Percentiles rank a stretch among this genome's conserved stretches.
Evolutionary conservation across 2,797 vertebrate genomes (phyloP).

Genomic region (Micrastur ruficollis): DNA sequence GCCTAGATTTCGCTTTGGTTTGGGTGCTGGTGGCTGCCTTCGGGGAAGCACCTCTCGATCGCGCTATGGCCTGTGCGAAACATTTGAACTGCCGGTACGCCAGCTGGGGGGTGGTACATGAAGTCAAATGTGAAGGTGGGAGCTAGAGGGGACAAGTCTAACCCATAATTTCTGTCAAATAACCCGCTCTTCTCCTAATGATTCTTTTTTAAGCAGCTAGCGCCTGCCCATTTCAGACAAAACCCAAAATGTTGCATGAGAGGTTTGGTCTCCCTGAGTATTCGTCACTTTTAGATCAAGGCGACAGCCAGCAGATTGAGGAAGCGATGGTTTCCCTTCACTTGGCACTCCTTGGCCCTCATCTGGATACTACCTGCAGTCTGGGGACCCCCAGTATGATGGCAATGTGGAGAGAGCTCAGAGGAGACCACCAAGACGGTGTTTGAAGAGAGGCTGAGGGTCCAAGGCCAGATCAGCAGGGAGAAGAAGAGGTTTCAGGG

Average conservation of each 20-base stretch:
- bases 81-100: not conserved
- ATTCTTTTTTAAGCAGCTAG: not conserved
- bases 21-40: not conserved
- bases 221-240: not conserved
- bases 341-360: accelerated
- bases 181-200: not conserved
- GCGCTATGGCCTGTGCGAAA: accelerated
- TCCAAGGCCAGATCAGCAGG: not conserved
- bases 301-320: not conserved
- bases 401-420: not conserved
- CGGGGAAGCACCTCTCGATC: not conserved
- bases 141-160: not conserved
- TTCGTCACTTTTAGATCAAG: not conserved
- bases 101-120: not conserved
- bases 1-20: not conserved
- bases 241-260: not conserved
- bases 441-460: not conserved
- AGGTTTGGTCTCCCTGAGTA: not conserved
- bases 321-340: not conserved
- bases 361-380: not conserved
- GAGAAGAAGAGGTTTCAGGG: not conserved
- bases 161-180: not conserved
- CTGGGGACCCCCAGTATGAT: not conserved
- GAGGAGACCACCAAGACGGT: not conserved
- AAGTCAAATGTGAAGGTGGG: not conserved